phyloP scores from a whole-genome alignment of 2,113 vertebrate species.

The Lepidiolamprologus cunningtoni region DNA sequence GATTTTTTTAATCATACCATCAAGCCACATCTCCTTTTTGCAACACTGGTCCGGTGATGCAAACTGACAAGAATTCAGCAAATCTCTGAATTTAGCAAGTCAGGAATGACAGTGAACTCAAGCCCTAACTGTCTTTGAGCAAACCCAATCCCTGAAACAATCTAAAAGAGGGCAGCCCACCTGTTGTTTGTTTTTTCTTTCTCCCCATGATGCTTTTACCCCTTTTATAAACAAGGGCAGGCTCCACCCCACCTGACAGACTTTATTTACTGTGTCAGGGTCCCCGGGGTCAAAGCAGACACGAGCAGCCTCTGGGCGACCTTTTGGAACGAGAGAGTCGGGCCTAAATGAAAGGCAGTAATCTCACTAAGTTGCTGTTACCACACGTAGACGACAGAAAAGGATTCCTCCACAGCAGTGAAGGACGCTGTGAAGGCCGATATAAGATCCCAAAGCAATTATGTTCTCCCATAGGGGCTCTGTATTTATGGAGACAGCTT shows the following conservation, averaged over 20 bases:
- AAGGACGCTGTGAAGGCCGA: constrained; percentile 25
- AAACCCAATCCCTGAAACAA: constrained; percentile 14
- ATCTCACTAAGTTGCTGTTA: neutral
- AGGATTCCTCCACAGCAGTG: neutral
- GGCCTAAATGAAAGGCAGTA: neutral
- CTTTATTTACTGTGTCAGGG: neutral
- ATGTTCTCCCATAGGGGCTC: constrained; percentile 34
- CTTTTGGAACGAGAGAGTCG: neutral
- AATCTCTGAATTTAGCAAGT: neutral
- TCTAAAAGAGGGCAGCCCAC: constrained; percentile 41
- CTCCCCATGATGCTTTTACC: constrained; percentile 2
- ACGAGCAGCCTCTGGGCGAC: neutral
- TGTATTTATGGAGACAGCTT: constrained; percentile 68
- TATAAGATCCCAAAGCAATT: constrained; percentile 57
- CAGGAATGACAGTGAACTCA: neutral
- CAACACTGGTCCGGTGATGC: neutral
- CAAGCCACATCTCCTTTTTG: neutral
- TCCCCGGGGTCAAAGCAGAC: constrained; percentile 8
- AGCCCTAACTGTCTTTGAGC: neutral
- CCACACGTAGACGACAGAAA: neutral
- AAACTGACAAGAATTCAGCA: neutral
- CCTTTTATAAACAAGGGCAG: constrained; percentile 37
- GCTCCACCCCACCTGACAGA: constrained; percentile 14
- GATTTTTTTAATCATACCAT: neutral
- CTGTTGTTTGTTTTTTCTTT: constrained; percentile 26